Evolutionary conservation across 23 tunicate genomes (phyloP), one percentile per base, ranked within the genome.

Genomic region (Oikopleura vanhoeffeni): DNA sequence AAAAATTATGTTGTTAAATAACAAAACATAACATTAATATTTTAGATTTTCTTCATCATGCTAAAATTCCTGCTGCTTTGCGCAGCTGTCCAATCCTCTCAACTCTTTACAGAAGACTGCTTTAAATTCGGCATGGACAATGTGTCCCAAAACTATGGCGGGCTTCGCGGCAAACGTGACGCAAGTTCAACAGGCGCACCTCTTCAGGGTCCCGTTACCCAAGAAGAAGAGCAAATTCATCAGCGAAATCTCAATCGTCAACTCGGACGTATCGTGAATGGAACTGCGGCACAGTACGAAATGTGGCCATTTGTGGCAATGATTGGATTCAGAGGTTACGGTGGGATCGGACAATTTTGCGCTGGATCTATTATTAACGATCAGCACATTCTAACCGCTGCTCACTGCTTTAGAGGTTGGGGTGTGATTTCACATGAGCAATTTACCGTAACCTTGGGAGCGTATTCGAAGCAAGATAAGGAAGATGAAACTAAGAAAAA

Each of bases 251-350:
- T 8, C 13, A 13, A 49, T 13, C 64, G 64, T 38, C 3, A 2
- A 32, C 79, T 71, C 4, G 79, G 79, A 2, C 79, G 79, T 2
- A 71, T 71, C 38, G 79, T 71, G 3, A 71, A 71, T 71, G 79
- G 79, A 32, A 71, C 79, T 4, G 79, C 79, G 36, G 79, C 79
- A 4, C 36, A 71, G 27, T 71, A 71, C 35, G 38, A 71, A 2
- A 71, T 71, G 79, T 71, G 79, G 79, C 79, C 79, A 18, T 71
- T 71, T 71, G 35, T 71, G 34, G 79, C 79, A 4, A 71, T 71
- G 79, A 71, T 71, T 71, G 79, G 79, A 24, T 71, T 71, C 32
- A 33, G 79, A 38, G 79, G 79, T 13, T 71, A 71, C 79, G 79
- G 79, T 2, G 79, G 79, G 3, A 71, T 71, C 38, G 79, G 79